Evolutionary conservation across 2,113 vertebrate genomes (phyloP), one percentile per base, ranked within the genome.

Genomic region (Coptodon rendalli): DNA sequence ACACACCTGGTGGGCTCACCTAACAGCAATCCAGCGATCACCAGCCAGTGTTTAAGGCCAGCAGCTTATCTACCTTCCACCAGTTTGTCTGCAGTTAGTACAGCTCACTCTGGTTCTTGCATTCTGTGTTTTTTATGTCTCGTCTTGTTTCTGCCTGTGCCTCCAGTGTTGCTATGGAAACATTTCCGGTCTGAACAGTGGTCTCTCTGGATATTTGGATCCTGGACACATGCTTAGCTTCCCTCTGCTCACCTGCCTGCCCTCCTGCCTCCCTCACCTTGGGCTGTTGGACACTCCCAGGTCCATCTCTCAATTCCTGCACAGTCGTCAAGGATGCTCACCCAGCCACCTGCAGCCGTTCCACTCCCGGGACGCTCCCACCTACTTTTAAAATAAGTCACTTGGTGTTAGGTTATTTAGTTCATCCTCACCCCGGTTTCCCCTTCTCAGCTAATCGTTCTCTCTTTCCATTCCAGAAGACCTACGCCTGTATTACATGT

Each of bases 361-460:
- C 59, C 59, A 19, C 59, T 63, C 16, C 29, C 0, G 0, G 6
- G 2, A 34, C 9, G 2, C 59, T 63, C 2, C 6, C 0, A 11
- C 9, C 59, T 63, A 34, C 29, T 34, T 63, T 34, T 19, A 63
- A 61, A 61, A 31, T 9, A 1, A 34, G 59, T 19, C 59, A 10
- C 59, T 63, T 63, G 5, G 16, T 63, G 59, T 63, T 63, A 63
- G 29, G 29, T 19, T 34, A 61, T 19, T 34, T 61, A 61, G 59
- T 34, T 63, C 59, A 63, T 63, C 16, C 29, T 61, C 29, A 19
- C 57, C 57, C 29, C 8, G 9, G 29, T 61, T 61, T 61, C 57
- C 29, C 0, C 57, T 34, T 61, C 16, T 34, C 16, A 6, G 57
- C 57, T 19, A 19, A 63, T 63, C 29, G 1, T 63, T 19, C 29